Percentiles rank a stretch among this genome's conserved stretches.
Evolutionary conservation across 2,797 vertebrate species (phyloP).

Genomic region (Anolis apletophallus): DNA sequence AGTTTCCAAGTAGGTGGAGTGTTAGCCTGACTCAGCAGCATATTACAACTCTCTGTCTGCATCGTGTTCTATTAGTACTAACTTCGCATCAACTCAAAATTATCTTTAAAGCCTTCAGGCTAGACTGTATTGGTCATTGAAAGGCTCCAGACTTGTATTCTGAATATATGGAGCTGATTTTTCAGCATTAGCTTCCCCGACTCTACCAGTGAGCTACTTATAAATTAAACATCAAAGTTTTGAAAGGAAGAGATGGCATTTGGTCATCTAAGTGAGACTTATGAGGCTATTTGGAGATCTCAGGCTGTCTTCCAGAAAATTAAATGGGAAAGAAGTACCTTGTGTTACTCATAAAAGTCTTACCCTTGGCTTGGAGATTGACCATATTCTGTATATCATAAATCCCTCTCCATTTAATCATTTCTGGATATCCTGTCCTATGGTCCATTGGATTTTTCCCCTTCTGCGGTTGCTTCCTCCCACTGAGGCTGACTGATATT

Average conservation of each 20-base stretch:
- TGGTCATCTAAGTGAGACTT: slow-evolving; percentile 35
- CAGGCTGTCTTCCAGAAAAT: slow-evolving; percentile 39
- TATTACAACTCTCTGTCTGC: not conserved
- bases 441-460: slow-evolving; percentile 1
- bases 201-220: not conserved
- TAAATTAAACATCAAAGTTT: slow-evolving; percentile 4
- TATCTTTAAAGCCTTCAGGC: not conserved
- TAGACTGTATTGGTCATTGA: not conserved
- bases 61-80: not conserved
- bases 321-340: slow-evolving; percentile 37
- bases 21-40: not conserved
- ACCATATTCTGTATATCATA: not conserved
- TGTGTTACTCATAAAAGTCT: slow-evolving; percentile 22
- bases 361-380: slow-evolving; percentile 39
- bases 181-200: slow-evolving; percentile 9
- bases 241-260: slow-evolving; percentile 37
- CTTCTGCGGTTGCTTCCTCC: not conserved
- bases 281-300: slow-evolving; percentile 43
- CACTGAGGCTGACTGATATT: not conserved
- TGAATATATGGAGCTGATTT: not conserved
- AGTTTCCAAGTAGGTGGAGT: not conserved
- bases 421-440: not conserved
- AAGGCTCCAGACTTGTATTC: not conserved
- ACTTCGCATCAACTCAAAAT: not conserved
- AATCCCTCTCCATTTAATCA: not conserved